Evolutionary conservation across 1,140 invertebrate species (phyloP).

Genomic region (Mesaphorura yosii): DNA sequence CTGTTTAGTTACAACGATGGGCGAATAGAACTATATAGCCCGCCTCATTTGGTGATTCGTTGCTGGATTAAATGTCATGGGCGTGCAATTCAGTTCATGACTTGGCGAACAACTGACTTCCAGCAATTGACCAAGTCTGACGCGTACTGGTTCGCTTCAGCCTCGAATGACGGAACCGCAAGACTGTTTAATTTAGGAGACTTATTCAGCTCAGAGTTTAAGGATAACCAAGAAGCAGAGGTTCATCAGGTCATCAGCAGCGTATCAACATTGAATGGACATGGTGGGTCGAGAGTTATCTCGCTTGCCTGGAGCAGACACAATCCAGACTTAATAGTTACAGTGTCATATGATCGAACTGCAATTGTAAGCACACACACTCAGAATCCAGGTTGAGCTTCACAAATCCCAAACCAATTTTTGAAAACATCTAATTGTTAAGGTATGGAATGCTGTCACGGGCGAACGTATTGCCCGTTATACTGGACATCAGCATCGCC

Average conservation of each 20-base stretch:
- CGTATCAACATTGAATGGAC: constrained; percentile 7
- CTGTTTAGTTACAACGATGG: constrained; percentile 10
- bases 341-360: constrained; percentile 25
- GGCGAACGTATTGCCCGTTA: constrained; percentile 18
- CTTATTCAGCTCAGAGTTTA: constrained; percentile 6
- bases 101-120: constrained; percentile 25
- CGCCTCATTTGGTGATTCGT: constrained; percentile 14
- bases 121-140: not conserved
- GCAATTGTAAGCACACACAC: constrained; percentile 17
- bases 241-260: constrained; percentile 12
- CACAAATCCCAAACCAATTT: not conserved
- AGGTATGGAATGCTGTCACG: constrained; percentile 24
- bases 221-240: not conserved
- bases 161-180: constrained; percentile 27
- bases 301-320: constrained; percentile 23
- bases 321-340: constrained; percentile 14
- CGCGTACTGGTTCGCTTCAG: constrained; percentile 17
- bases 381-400: not conserved
- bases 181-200: constrained; percentile 17
- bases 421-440: not conserved
- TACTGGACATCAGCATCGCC: constrained; percentile 20
- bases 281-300: constrained; percentile 18
- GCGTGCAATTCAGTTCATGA: constrained; percentile 21
- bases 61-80: constrained; percentile 25
- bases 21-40: constrained; percentile 21